Conservation (phyloP, 2,113 vertebrate genomes). For the Anguilla rostrata region DNA sequence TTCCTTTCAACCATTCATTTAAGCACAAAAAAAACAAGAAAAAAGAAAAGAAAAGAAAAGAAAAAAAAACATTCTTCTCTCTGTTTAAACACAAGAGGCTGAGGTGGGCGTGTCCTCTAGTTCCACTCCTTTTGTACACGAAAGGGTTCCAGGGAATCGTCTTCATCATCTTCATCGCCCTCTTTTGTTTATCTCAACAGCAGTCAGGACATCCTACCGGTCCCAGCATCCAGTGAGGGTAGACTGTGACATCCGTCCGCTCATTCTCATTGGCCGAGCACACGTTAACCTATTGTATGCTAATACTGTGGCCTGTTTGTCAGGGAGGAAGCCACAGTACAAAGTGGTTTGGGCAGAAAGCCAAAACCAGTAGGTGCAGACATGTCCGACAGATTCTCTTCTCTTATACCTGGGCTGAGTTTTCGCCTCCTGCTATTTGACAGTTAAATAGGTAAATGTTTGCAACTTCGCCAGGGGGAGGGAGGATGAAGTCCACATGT, state of each 20-base stretch:
- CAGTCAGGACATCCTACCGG: neutral
- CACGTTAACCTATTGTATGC: conserved; percentile 59
- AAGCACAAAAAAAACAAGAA: neutral
- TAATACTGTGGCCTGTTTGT: conserved; percentile 62
- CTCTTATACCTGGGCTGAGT: neutral
- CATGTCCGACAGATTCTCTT: neutral
- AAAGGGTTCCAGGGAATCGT: neutral
- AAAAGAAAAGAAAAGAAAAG: neutral
- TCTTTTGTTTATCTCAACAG: neutral
- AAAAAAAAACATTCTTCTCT: neutral
- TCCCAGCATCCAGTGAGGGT: neutral
- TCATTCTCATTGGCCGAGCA: conserved; percentile 36
- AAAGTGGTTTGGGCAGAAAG: neutral
- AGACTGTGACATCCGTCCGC: neutral
- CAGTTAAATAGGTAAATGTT: neutral
- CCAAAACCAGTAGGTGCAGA: neutral
- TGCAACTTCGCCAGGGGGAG: neutral
- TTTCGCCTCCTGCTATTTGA: neutral
- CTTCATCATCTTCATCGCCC: neutral
- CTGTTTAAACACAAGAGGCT: neutral
- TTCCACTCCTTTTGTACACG: neutral
- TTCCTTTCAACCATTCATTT: neutral
- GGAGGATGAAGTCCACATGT: neutral
- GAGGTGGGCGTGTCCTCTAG: neutral
- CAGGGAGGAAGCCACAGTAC: conserved; percentile 56